Base-by-base conservation (phyloP, 2,797 vertebrate genomes). In the Ambastaia sidthimunki region DNA sequence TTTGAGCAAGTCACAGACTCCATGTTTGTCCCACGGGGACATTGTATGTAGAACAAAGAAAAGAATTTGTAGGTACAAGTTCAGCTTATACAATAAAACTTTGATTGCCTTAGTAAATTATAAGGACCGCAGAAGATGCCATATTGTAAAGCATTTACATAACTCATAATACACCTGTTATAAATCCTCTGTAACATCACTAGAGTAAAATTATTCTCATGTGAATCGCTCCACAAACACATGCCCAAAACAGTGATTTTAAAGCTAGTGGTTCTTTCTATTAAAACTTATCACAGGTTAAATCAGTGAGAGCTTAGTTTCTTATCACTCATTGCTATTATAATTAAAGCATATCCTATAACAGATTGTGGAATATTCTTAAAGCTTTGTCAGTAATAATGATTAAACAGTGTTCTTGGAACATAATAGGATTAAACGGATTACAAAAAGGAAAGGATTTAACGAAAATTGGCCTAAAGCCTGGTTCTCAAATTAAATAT, bases 111-210 rank as follows among this genome's bases (percentile, higher is more conserved):
- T 78, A 70, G 25, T 37, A 25, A n/a, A 25, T 31, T 13, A 62
- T 59, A 12, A 59, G 37, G 34, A 73, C 10, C 3, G 52, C n/a
- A 62, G 9, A 7, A 44, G 55, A 62, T 48, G n/a, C n/a, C n/a
- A n/a, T n/a, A n/a, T n/a, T n/a, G n/a, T n/a, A 62, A 60, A 7
- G 18, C 31, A 59, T 60, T 60, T 60, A 62, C 34, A 59, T 28
- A 10, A n/a, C 50, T 37, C 12, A 7, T 15, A 55, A 72, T 57
- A 37, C n/a, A 44, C 0, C 41, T 41, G n/a, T 62, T 62, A 71
- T 78, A 78, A 78, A 78, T 78, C 19, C 9, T 71, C 41, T n/a
- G n/a, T n/a, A n/a, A 50, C 10, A 5, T 23, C 41, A 59, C 12
- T 15, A 15, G 18, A 50, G 44, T 78, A 52, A 52, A 78, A 21